Percentiles rank a stretch among this genome's conserved stretches.
These are phyloP conservation scores for Philotrypesis tridentata DNA, from an alignment of 1,140 invertebrate species.

Conservation along the genomic window DNA sequence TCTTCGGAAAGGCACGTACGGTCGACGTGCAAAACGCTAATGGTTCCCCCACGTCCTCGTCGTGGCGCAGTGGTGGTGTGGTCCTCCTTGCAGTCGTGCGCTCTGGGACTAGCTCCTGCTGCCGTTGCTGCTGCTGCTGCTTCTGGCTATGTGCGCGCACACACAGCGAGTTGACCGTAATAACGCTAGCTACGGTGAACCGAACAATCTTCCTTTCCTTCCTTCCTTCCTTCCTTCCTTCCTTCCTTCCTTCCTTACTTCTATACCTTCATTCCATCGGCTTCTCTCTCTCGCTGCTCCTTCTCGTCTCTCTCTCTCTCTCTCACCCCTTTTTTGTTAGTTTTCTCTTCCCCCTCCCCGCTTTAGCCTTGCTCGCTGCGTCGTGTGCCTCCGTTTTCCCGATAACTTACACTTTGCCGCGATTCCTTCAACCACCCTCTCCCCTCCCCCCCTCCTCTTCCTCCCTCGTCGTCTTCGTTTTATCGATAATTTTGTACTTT, in stretches of 20 bases:
- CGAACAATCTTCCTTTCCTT: conserved; percentile 54
- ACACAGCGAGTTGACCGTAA: conserved; percentile 51
- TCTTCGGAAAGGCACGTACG: conserved; percentile 59
- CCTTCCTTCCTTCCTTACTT: conserved; percentile 45
- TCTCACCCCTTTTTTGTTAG: conserved; percentile 23
- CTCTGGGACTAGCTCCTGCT: no score
- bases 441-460: no score
- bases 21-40: conserved; percentile 54
- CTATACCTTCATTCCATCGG: neutral
- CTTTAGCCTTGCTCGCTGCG: neutral
- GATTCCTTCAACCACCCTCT: no score
- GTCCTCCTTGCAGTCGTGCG: neutral
- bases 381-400: neutral
- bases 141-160: conserved; percentile 50
- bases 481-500: neutral
- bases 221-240: conserved; percentile 54
- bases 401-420: neutral
- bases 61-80: no score
- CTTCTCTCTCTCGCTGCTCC: conserved; percentile 39
- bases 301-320: conserved; percentile 52
- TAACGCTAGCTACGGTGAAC: conserved; percentile 49
- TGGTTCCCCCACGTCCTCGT: conserved; percentile 45
- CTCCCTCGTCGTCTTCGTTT: no score
- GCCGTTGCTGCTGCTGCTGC: no score
- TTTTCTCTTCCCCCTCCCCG: conserved; percentile 28